These are phyloP conservation scores for Latrodectus elegans DNA, from an alignment of 2,888 invertebrate genomes.

Conservation along the genomic window DNA sequence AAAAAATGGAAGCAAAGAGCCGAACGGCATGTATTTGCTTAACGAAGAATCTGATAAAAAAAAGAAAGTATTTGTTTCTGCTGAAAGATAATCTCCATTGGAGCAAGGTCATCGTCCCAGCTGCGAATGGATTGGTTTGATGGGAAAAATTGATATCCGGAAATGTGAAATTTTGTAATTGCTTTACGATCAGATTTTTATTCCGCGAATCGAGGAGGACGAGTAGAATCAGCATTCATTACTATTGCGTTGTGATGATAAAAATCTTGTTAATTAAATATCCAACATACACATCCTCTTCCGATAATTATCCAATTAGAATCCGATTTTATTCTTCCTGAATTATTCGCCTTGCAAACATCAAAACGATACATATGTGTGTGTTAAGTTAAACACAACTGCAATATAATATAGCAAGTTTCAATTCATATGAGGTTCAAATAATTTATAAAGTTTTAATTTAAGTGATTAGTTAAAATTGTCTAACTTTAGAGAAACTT, in stretches of 20 bases:
- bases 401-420: no score
- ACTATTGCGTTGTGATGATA: no score
- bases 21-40: conserved; percentile 37
- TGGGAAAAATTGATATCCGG: background rate
- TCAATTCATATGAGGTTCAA: no score
- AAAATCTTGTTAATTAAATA: no score
- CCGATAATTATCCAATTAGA: background rate
- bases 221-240: background rate
- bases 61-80: conserved; percentile 13
- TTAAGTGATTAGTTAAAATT: no score
- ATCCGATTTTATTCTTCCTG: conserved; percentile 4
- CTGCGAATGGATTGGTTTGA: background rate
- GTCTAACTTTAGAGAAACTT: no score
- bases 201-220: background rate
- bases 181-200: background rate
- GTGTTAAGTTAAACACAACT: no score
- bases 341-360: no score
- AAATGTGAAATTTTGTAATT: background rate
- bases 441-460: no score
- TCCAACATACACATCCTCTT: no score
- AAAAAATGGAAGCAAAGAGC: conserved; percentile 32
- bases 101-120: conserved; percentile 51
- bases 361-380: no score
- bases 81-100: conserved; percentile 42
- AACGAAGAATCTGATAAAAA: conserved; percentile 63